Evolutionary conservation across 2,113 vertebrate genomes (phyloP).

Genomic region (Dicrurus megarhynchus): DNA sequence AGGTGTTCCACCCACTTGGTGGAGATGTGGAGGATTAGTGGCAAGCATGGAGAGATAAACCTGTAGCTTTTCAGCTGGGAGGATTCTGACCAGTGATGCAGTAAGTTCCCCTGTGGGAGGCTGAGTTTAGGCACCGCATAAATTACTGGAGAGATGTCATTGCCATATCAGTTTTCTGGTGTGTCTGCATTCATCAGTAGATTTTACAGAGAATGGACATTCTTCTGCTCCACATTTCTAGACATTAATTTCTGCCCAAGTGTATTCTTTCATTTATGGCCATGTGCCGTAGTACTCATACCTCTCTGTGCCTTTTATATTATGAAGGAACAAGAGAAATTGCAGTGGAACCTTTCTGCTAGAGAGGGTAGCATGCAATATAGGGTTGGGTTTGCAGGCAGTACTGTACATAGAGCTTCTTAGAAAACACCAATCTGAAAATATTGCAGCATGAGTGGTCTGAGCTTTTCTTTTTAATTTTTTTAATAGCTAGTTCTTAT

Average conservation of each 20-base stretch:
- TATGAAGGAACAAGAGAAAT: not conserved
- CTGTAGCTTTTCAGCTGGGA: not conserved
- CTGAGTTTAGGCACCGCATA: not conserved
- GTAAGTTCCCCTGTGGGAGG: not conserved
- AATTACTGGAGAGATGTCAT: not conserved
- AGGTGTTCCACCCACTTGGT: not conserved
- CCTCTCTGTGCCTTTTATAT: not conserved
- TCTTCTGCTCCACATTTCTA: not conserved
- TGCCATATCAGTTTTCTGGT: not conserved
- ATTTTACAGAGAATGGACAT: not conserved
- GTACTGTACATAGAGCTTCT: not conserved
- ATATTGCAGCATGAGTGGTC: not conserved
- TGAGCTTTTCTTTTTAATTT: no score
- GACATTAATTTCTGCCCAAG: not conserved
- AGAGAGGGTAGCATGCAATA: not conserved
- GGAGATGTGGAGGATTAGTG: not conserved
- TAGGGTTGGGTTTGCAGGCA: not conserved
- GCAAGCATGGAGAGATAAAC: not conserved
- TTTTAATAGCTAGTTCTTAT: not conserved
- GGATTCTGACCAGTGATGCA: not conserved
- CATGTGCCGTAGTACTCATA: not conserved
- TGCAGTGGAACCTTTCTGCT: not conserved
- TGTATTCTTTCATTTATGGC: not conserved
- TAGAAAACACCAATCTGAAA: not conserved
- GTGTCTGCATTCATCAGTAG: not conserved